phyloP scores from a whole-genome alignment of 2,113 vertebrate genomes.

The Passer montanus region DNA sequence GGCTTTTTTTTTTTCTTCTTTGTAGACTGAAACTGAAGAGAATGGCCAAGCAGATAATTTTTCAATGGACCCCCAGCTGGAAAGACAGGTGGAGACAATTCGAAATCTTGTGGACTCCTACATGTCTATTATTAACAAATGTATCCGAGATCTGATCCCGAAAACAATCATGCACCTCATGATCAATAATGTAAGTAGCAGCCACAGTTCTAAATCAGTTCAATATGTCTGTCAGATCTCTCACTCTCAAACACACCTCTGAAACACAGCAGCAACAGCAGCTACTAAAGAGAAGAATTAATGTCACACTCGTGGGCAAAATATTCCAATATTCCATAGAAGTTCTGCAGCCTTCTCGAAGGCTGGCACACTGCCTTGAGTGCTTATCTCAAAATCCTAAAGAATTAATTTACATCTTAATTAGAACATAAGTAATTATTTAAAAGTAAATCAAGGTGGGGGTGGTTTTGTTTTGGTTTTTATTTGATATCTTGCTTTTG shows the following conservation, averaged over 20 bases:
- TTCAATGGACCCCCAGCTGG: conserved; percentile 88
- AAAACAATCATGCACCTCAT: conserved; percentile 96
- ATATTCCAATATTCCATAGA: neutral
- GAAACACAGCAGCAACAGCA: neutral
- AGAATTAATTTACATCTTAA: neutral
- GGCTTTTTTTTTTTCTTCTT: neutral
- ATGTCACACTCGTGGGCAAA: neutral
- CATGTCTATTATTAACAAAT: conserved; percentile 92
- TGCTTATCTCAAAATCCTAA: neutral
- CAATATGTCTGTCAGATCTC: neutral
- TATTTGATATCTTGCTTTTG: neutral
- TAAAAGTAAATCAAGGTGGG: neutral
- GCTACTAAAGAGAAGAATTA: neutral
- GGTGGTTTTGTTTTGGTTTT: neutral
- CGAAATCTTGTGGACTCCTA: conserved; percentile 92
- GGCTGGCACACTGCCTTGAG: neutral
- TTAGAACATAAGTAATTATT: neutral
- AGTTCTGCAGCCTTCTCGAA: neutral
- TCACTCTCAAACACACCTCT: neutral
- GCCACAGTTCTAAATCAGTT: neutral
- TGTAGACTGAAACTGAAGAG: conserved; percentile 79
- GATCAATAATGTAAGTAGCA: conserved; percentile 87
- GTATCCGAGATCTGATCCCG: conserved; percentile 88
- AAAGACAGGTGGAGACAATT: conserved; percentile 93
- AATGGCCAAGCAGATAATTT: conserved; percentile 83